These are phyloP conservation scores for Ambastaia sidthimunki DNA, from an alignment of 2,797 vertebrate species.

Conservation along the genomic window DNA sequence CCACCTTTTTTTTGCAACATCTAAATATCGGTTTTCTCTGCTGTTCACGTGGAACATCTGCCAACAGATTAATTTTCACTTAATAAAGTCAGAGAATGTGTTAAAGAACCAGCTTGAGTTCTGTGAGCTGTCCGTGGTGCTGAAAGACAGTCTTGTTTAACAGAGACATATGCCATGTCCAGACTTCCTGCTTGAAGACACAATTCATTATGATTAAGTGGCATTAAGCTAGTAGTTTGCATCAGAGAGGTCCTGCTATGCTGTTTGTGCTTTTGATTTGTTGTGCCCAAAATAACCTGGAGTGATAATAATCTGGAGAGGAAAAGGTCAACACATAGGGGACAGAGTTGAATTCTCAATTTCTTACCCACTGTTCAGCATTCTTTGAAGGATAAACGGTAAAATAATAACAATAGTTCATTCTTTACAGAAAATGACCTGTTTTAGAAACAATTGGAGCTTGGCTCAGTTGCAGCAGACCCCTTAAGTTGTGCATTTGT, in stretches of 20 bases:
- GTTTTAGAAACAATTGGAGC: neutral
- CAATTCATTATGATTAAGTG: constrained; percentile 27
- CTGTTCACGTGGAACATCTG: constrained; percentile 43
- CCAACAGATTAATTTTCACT: constrained; percentile 28
- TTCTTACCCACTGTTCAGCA: neutral
- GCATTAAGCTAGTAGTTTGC: constrained; percentile 14
- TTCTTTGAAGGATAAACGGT: neutral
- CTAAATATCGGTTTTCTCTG: constrained; percentile 18
- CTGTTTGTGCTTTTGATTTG: constrained; percentile 25
- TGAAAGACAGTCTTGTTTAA: constrained; percentile 20
- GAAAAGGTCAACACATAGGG: constrained; percentile 18
- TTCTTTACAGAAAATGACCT: neutral
- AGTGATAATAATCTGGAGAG: constrained; percentile 10
- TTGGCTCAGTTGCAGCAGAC: no score
- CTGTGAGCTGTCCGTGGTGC: constrained; percentile 14
- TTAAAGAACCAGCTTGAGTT: constrained; percentile 25
- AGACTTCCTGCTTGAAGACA: constrained; percentile 23
- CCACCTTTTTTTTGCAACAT: constrained; percentile 25
- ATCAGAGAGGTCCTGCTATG: neutral
- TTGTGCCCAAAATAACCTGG: neutral
- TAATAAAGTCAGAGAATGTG: constrained; percentile 7
- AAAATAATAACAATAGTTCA: neutral
- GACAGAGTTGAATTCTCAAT: constrained; percentile 17
- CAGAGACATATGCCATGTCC: constrained; percentile 18
- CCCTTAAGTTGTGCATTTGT: no score